Percentiles rank a stretch among this genome's conserved stretches.
Evolutionary conservation across 2,113 vertebrate species (phyloP).

Genomic region (Serilophus lunatus): DNA sequence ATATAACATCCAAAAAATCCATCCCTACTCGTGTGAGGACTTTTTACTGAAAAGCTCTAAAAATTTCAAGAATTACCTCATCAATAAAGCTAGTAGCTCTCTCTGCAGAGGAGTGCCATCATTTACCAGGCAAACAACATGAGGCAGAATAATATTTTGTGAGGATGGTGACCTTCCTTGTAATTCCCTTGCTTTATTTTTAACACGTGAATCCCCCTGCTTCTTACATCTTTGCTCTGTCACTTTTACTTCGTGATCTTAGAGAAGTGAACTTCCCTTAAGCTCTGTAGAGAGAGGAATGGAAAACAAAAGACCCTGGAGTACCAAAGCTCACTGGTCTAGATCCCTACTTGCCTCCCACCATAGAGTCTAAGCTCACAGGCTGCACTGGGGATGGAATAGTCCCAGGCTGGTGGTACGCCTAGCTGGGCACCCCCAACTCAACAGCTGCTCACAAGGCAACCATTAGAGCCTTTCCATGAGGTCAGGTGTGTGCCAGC

Average conservation of each 20-base stretch:
- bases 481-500: fast-evolving
- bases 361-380: fast-evolving
- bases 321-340: not conserved
- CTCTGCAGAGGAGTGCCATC: not conserved
- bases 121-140: not conserved
- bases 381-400: not conserved
- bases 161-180: not conserved
- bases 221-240: not conserved
- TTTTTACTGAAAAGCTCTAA: not conserved
- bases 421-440: not conserved
- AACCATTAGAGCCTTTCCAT: not conserved
- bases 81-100: not conserved
- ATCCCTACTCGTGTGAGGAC: not conserved
- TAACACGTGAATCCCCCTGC: not conserved
- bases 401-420: not conserved
- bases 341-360: not conserved
- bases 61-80: not conserved
- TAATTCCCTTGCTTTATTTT: not conserved
- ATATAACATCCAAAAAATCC: not conserved
- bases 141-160: not conserved
- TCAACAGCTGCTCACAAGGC: not conserved
- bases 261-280: not conserved
- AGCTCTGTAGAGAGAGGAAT: not conserved
- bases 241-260: fast-evolving
- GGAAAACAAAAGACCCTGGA: not conserved